phyloP scores from a whole-genome alignment of 2,797 vertebrate species.

The Phrynocephalus guinanensis region DNA sequence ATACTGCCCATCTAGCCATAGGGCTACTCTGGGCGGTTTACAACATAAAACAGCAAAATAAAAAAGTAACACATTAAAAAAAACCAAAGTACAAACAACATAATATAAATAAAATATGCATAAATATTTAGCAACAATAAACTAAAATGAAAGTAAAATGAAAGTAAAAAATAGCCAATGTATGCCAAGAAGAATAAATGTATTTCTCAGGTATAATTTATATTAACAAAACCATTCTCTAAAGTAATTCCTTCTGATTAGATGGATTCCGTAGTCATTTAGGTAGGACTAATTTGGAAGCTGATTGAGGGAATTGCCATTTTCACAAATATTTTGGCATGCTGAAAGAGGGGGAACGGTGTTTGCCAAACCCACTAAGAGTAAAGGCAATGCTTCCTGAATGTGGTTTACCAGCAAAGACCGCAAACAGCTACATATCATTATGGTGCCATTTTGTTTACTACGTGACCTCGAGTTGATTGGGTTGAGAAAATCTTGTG shows the following conservation, averaged over 20 bases:
- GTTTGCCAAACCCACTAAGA: background rate
- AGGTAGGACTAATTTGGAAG: background rate
- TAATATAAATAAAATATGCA: too few relatives aligned
- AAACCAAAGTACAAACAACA: too few relatives aligned
- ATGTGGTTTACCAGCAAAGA: background rate
- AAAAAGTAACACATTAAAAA: too few relatives aligned
- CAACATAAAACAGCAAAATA: too few relatives aligned
- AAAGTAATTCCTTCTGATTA: background rate
- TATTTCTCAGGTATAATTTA: background rate
- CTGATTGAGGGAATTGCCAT: background rate
- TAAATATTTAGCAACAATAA: too few relatives aligned
- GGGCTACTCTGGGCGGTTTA: too few relatives aligned
- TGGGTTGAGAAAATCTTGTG: background rate
- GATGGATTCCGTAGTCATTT: background rate
- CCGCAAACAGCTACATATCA: background rate
- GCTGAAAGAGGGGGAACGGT: background rate
- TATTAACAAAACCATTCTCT: background rate
- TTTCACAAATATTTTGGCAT: background rate
- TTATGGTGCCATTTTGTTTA: background rate
- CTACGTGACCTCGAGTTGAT: background rate
- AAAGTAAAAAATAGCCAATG: too few relatives aligned
- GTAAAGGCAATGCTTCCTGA: background rate
- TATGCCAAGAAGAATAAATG: background rate
- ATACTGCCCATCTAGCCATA: too few relatives aligned
- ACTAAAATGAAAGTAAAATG: too few relatives aligned